Evolutionary conservation across 2,113 vertebrate genomes (phyloP), one percentile per base, ranked within the genome.

Genomic region (Polypterus senegalus): DNA sequence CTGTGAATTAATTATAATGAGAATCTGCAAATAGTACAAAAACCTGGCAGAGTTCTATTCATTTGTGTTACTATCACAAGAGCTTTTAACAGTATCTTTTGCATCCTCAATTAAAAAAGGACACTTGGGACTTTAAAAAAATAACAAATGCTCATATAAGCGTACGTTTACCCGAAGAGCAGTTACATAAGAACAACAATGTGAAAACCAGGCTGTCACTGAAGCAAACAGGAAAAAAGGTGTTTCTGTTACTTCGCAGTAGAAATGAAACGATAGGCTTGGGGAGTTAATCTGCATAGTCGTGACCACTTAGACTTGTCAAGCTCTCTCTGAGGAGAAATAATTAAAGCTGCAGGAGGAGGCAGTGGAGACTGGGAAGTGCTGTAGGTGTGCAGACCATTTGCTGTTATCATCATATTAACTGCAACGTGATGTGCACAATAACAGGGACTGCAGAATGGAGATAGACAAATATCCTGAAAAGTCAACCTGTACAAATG

Each of bases 291-390:
- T 76, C 76, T 77, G 70, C 76, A 74, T 72, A 86, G 76, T 83
- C 71, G 68, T 83, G 79, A 86, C 79, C 81, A 75, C 70, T 76
- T 73, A 71, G 74, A 78, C 76, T 77, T 79, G 71, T 81, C 76
- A 71, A 78, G 77, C 79, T 79, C 76, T 86, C 77, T 85, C 76
- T 75, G 69, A 78, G 81, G 82, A 78, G 78, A 78, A 79, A 81
- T 88, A 86, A 87, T 87, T 84, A 83, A 87, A 83, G 80, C 75
- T 75, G 74, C 75, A 79, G 70, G 66, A 76, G 77, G 78, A 80
- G 77, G 66, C 68, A 47, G 66, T 76, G 67, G 70, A 75, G 76
- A 76, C 73, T 76, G 75, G 27, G 65, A 69, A 72, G 59, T 68
- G 72, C 65, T 69, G 59, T 81, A 83, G 77, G 76, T 81, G 80